Conservation (phyloP, 1,140 invertebrate genomes). For the Nixonia krombeini region DNA sequence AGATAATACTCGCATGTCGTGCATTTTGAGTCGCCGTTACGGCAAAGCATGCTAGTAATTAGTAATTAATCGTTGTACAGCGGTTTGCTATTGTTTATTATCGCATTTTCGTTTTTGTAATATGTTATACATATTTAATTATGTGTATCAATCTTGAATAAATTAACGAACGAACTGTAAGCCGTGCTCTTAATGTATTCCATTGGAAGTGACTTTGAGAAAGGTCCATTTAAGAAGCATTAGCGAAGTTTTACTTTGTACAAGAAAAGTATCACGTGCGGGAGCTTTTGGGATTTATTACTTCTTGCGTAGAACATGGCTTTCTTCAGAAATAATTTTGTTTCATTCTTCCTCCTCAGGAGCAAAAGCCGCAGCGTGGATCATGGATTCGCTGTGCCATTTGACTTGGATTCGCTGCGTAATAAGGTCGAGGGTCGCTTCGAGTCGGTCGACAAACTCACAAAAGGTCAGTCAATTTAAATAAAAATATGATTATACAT, state of each 20-base stretch:
- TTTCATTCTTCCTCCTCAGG: constrained; percentile 74
- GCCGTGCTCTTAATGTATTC: too few species aligned
- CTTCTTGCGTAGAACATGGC: not conserved
- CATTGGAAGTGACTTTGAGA: too few species aligned
- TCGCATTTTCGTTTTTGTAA: not conserved
- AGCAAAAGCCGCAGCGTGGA: constrained; percentile 91
- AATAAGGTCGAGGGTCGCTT: constrained; percentile 87
- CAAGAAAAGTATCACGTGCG: not conserved
- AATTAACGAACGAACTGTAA: too few species aligned
- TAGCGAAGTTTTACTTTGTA: too few species aligned
- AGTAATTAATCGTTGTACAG: constrained; percentile 3
- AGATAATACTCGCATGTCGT: constrained; percentile 1
- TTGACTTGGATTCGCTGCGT: constrained; percentile 85
- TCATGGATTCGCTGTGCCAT: constrained; percentile 85
- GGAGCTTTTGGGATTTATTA: not conserved
- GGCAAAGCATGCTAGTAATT: not conserved
- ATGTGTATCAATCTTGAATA: not conserved
- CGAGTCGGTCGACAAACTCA: constrained; percentile 80
- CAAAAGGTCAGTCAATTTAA: constrained; percentile 68
- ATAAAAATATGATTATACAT: constrained; percentile 33
- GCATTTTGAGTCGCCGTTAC: constrained; percentile 10
- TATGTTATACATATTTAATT: not conserved
- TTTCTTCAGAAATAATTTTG: not conserved
- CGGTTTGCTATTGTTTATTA: not conserved
- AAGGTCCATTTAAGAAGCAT: too few species aligned